These are phyloP conservation scores for Hyphantria cunea DNA, from an alignment of 1,140 invertebrate genomes.

Conservation along the genomic window DNA sequence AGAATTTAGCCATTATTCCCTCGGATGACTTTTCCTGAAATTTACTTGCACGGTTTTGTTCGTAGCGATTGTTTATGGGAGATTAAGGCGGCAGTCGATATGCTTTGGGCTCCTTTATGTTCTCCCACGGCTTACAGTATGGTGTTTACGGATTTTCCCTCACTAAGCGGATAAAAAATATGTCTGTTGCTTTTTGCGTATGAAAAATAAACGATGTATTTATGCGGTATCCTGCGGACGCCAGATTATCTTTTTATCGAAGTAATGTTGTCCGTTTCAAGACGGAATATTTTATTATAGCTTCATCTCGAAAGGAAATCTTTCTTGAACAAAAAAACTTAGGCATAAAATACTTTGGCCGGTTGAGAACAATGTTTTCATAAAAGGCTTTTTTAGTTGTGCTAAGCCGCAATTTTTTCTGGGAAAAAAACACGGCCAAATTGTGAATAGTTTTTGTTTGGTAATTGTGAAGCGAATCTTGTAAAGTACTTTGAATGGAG, in stretches of 20 bases:
- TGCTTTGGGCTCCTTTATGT: slow-evolving; percentile 43
- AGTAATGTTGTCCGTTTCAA: slow-evolving; percentile 20
- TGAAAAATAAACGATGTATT: slow-evolving; percentile 39
- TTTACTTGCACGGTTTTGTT: slow-evolving; percentile 53
- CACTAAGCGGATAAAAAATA: slow-evolving; percentile 47
- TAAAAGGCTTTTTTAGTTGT: too few relatives aligned
- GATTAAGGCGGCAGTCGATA: slow-evolving; percentile 45
- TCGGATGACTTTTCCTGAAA: slow-evolving; percentile 55
- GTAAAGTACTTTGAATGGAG: too few relatives aligned
- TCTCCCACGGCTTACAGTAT: slow-evolving; percentile 40
- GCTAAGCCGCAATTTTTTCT: too few relatives aligned
- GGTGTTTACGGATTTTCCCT: slow-evolving; percentile 42
- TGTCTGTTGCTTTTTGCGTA: slow-evolving; percentile 39
- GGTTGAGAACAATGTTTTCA: too few relatives aligned
- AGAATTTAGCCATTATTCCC: slow-evolving; percentile 53
- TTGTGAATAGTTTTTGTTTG: too few relatives aligned
- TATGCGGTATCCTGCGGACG: slow-evolving; percentile 3
- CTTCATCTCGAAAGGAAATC: not conserved
- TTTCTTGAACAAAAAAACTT: not conserved
- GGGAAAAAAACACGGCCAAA: too few relatives aligned
- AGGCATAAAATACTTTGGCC: too few relatives aligned
- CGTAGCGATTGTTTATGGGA: slow-evolving; percentile 60
- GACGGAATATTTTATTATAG: slow-evolving; percentile 17
- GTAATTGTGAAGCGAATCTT: too few relatives aligned
- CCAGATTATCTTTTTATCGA: slow-evolving; percentile 40